These are phyloP conservation scores for Craniophora ligustri DNA, from an alignment of 2,888 invertebrate species.

Conservation along the genomic window DNA sequence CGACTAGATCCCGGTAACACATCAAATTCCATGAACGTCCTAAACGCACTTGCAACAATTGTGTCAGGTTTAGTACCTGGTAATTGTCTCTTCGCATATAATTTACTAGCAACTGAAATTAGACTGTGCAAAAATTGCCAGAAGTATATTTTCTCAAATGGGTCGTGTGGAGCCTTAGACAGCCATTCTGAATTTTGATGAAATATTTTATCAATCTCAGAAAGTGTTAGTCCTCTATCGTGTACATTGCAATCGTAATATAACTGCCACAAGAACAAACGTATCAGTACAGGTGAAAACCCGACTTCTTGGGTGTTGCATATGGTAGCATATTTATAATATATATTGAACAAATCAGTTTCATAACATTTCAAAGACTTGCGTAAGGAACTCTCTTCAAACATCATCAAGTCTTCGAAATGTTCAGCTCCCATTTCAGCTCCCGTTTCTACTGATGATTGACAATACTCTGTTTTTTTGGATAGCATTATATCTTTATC, in stretches of 20 bases:
- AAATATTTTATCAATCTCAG: constrained; percentile 85
- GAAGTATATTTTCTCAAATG: constrained; percentile 89
- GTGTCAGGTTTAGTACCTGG: constrained; percentile 78
- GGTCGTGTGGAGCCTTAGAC: constrained; percentile 80
- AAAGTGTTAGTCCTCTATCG: constrained; percentile 81
- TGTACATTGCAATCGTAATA: constrained; percentile 88
- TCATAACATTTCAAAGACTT: constrained; percentile 83
- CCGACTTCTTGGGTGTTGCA: constrained; percentile 73
- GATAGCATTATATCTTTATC: constrained; percentile 33
- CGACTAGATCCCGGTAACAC: constrained; percentile 77
- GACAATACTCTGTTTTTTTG: constrained; percentile 46
- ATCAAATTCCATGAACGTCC: constrained; percentile 84
- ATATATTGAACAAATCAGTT: constrained; percentile 82
- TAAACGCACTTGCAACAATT: constrained; percentile 84
- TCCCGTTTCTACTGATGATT: constrained; percentile 19
- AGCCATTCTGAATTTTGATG: constrained; percentile 82
- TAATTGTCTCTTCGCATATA: constrained; percentile 77
- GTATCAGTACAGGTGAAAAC: constrained; percentile 81
- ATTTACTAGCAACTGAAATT: constrained; percentile 82
- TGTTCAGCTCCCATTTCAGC: constrained; percentile 26
- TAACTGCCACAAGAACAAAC: constrained; percentile 89
- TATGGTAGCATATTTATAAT: constrained; percentile 85
- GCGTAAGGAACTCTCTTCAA: constrained; percentile 81
- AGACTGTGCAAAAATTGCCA: constrained; percentile 90
- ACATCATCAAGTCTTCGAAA: constrained; percentile 65